Base-by-base conservation (phyloP, 2,113 vertebrate species). In the Siniperca knerii region DNA sequence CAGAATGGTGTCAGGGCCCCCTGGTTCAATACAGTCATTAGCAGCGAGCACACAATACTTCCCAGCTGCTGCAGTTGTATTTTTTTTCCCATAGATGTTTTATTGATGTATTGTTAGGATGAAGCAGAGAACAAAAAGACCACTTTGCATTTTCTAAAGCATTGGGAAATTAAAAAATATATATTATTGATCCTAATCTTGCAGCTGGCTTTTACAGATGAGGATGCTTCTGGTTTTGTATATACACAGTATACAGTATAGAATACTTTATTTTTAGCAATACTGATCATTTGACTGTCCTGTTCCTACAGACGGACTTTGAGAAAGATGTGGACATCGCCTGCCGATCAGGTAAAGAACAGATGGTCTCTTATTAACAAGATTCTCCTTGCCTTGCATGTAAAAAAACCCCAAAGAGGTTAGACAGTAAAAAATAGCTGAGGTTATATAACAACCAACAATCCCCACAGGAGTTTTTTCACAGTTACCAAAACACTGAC, bases 281-380 rank as follows among this genome's bases (percentile, higher is more conserved):
- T 40, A 50, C 55, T 88, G 44, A 91, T 15, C n/a, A 44, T 83
- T 62, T 67, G 44, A 48, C 40, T 75, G 23, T 81, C 46, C 70
- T 77, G 68, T 58, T 13, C 62, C 94, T 94, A 93, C 97, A 99
- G 98, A 99, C 98, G 88, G 98, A 99, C 95, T 99, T 99, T 94
- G 98, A 99, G 96, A 99, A 99, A 94, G 98, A 99, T 9, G 98
- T 99, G 94, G 98, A 99, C 96, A 99, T 99, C 92, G 98, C 98
- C 91, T 99, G 98, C 93, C 96, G 98, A 92, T 99, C 98, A 97
- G 98, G 98, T 99, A 98, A 97, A 96, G 61, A 89, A 83, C 76
- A 77, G 66, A 93, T 85, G 81, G 84, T 79, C 20, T 78, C 61
- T 50, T 73, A 21, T 82, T 90, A 92, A 90, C 77, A 74, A 68